Base-by-base conservation (phyloP, 2,888 invertebrate genomes). In the Argyresthia albistria region DNA sequence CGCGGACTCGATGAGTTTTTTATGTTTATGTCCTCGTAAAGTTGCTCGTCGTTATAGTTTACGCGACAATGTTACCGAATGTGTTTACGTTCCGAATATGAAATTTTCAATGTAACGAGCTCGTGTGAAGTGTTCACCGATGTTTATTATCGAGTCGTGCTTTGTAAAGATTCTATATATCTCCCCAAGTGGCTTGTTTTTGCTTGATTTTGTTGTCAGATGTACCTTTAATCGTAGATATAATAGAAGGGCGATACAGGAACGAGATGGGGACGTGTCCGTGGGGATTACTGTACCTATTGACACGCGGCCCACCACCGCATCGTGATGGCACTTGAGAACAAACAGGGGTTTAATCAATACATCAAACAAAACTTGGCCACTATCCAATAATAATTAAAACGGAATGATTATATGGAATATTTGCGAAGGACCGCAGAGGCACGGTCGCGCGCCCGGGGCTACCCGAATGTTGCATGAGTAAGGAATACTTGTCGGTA, bases 351-450 rank as follows among this genome's bases (percentile, higher is more conserved):
- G 73, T 82, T 80, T 87, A 86, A 87, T 86, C 86, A 87, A 86
- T 86, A 84, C 83, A 79, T 87, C 86, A 87, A 87, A 87, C 86
- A 86, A 74, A 80, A 81, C 76, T 80, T 75, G 70, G 71, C 78
- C 78, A 75, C 79, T 76, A 61, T 56, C 78, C 82, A 80, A 86
- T 86, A 86, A 87, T 86, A 87, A 87, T 87, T 86, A 86, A 86
- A 86, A 87, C 73, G 79, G 81, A 78, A 86, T 84, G 76, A 86
- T 86, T 83, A 80, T 79, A 74, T 76, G 70, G 78, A 78, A 86
- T 87, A 87, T 86, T 87, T 87, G 84, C 70, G 68, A 68, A 86
- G 86, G 86, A 84, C 81, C 69, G 76, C 80, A 76, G 25, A 76
- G 25, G 25, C 25, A 25, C 6, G 25, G 67, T 60, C 59, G 63